Conservation (phyloP, 1,140 invertebrate genomes). For the Calliopsis andreniformis region DNA sequence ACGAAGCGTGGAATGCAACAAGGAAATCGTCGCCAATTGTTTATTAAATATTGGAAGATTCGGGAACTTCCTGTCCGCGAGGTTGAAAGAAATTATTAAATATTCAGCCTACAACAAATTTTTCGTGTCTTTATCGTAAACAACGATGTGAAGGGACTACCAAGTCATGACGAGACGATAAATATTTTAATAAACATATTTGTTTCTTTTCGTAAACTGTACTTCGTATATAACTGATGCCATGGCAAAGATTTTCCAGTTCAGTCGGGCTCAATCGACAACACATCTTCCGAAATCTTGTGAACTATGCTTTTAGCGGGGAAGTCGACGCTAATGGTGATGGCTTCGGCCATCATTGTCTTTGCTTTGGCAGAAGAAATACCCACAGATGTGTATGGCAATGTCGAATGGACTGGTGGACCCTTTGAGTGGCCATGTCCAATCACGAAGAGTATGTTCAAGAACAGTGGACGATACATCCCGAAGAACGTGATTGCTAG, state of each 20-base stretch:
- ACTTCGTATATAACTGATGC: slow-evolving; percentile 62
- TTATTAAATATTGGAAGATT: slow-evolving; percentile 36
- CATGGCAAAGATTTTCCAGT: slow-evolving; percentile 53
- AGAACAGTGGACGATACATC: slow-evolving; percentile 81
- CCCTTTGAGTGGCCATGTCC: slow-evolving; percentile 82
- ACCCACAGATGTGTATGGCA: not conserved
- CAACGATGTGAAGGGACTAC: not conserved
- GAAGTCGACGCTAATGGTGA: slow-evolving; percentile 24
- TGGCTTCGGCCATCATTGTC: slow-evolving; percentile 31
- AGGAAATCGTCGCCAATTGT: slow-evolving; percentile 29
- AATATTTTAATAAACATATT: slow-evolving; percentile 45
- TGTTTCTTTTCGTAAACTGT: slow-evolving; percentile 11
- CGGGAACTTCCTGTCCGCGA: not conserved
- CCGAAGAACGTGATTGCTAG: slow-evolving; percentile 84
- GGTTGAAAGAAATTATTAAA: not conserved
- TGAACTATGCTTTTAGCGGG: slow-evolving; percentile 4
- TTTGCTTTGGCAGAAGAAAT: slow-evolving; percentile 10
- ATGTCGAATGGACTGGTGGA: slow-evolving; percentile 78
- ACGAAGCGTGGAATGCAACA: slow-evolving; percentile 6
- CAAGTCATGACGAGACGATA: not conserved
- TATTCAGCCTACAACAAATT: not conserved
- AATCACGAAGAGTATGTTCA: slow-evolving; percentile 81
- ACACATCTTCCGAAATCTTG: not conserved
- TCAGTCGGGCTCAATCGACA: slow-evolving; percentile 11
- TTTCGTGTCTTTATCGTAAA: not conserved